Evolutionary conservation across 2,888 invertebrate species (phyloP).

Genomic region (Nipponacmea schrenckii): DNA sequence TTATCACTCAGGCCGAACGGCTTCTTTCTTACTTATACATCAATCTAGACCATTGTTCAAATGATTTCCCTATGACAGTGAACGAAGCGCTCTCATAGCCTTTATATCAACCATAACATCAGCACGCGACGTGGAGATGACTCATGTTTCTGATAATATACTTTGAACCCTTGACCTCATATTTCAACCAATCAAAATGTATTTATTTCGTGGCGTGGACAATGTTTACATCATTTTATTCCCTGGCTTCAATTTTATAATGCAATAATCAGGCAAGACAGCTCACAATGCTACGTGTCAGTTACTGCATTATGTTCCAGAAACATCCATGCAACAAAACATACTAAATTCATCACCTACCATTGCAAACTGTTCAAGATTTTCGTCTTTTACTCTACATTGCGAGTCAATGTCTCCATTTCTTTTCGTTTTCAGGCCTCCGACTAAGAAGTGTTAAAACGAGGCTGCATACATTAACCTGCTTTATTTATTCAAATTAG

Average conservation of each 20-base stretch:
- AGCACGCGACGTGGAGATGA: conserved; percentile 9
- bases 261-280: background rate
- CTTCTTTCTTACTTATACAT: background rate
- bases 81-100: background rate
- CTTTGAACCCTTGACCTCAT: background rate
- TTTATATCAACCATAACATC: conserved; percentile 5
- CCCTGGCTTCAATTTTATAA: background rate
- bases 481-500: background rate
- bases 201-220: background rate
- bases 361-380: conserved; percentile 15
- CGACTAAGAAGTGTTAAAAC: conserved; percentile 12
- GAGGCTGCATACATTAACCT: conserved; percentile 20
- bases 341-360: background rate
- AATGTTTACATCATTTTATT: background rate
- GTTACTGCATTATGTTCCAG: background rate
- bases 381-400: conserved; percentile 18
- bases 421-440: conserved; percentile 12
- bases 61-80: no score
- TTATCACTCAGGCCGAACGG: background rate
- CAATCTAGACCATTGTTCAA: no score
- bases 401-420: conserved; percentile 1
- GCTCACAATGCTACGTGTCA: background rate
- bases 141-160: background rate
- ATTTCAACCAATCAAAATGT: background rate
- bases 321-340: background rate